Base-by-base conservation (phyloP, 1,140 invertebrate genomes). In the Forficula auricularia region DNA sequence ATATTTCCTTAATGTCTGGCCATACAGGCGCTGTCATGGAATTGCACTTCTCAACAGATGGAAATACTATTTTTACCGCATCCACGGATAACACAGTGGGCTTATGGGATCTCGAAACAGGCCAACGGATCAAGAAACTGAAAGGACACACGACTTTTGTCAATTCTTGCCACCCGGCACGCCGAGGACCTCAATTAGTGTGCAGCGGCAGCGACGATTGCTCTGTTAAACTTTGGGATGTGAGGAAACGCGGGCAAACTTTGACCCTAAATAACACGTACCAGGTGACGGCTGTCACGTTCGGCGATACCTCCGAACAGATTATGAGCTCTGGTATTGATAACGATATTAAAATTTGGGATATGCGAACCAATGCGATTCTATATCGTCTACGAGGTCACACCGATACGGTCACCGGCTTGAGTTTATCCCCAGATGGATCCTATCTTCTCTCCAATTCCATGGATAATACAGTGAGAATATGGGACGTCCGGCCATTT, bases 321-420 rank as follows among this genome's bases (percentile, higher is more conserved):
- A 62, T 81, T 30, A 63, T 81, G 67, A 84, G 1, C 74, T 79
- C 19, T 31, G 95, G 96, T 3, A 87, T 99, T 38, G 96, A 99
- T 60, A 99, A 99, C 64, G 83, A 94, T 44, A 76, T 98, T 3
- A 98, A 98, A 72, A 83, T 96, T 1, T 99, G 94, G 94, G 96
- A 98, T 63, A 66, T 97, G 15, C 69, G 95, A 38, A 96, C 88
- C 58, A 87, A 89, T 59, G 76, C 81, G 42, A 62, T 94, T 22
- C 57, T 90, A 0, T 91, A 94, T 57, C 77, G 73, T 52, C 67
- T 98, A 55, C 72, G 79, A 52, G 86, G 62, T 68, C 92, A 99
- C 55, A 79, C 81, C 1, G 95, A 99, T 57, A 96, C 92, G 7
- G 73, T 98, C 3, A 99, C 95, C 3, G 91, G 88, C 47, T 56